Conservation (phyloP, 2,797 vertebrate species). For the Pachyuromys duprasi region DNA sequence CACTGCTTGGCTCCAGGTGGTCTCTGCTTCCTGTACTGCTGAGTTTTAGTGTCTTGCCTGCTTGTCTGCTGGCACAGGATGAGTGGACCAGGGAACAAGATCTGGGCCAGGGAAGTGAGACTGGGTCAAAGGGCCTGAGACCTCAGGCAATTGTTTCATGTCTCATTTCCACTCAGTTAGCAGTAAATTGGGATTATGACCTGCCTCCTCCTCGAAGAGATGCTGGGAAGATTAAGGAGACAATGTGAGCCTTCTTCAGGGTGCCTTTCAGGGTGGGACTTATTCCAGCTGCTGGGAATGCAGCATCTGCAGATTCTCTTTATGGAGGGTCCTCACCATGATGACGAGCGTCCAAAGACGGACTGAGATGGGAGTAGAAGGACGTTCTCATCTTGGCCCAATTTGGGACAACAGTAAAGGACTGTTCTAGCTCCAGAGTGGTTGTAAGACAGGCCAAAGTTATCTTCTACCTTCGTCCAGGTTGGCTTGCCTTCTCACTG, state of each 20-base stretch:
- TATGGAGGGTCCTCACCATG: not conserved
- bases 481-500: not conserved
- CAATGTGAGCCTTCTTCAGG: fast-evolving
- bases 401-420: not conserved
- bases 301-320: not conserved
- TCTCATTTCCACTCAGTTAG: not conserved
- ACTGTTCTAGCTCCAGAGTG: not conserved
- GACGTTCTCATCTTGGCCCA: not conserved
- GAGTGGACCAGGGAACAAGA: not conserved
- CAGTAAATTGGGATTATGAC: not conserved
- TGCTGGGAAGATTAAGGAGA: not conserved
- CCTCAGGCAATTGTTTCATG: no score
- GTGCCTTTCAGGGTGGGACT: not conserved
- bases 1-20: not conserved
- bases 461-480: not conserved
- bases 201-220: not conserved
- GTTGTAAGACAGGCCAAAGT: not conserved
- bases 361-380: not conserved
- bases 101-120: not conserved
- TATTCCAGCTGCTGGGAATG: not conserved
- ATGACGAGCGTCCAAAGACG: not conserved
- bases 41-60: no score
- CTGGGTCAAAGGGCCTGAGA: not conserved
- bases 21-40: not conserved
- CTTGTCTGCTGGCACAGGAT: not conserved